Evolutionary conservation across 2,888 invertebrate species (phyloP), one percentile per base, ranked within the genome.

Genomic region (Idaea straminata): DNA sequence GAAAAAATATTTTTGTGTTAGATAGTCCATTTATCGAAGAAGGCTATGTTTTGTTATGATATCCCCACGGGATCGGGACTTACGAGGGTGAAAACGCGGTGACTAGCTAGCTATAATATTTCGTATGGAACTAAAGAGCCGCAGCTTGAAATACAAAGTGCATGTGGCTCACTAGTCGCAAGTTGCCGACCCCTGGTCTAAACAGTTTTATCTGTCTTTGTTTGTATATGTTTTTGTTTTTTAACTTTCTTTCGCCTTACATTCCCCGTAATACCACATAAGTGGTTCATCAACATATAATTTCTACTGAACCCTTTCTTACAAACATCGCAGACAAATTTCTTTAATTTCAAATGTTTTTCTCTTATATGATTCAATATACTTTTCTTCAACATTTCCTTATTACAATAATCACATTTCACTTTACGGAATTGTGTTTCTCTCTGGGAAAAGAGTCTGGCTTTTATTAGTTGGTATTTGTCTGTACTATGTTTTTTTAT

Each of bases 301-400:
- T 84, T 84, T 0, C 90, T 75, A 2, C 74, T 81, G 35, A 87
- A 90, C 0, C 68, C 66, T 3, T 69, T 63, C 0, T 77, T 76
- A 36, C 90, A 90, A 0, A 66, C 68, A 0, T 74, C 66, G 64
- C 90, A 90, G 1, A 77, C 74, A 69, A 85, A 89, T 35, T 77
- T 81, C n/a, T 78, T 75, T 5, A 87, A n/a, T 15, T 83, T 82
- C 16, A 86, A 74, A 75, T 91, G 90, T 0, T 78, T 69, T 61
- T 91, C 90, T 15, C 84, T 72, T 1, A 91, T 90, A 63, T 91
- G 91, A 0, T 77, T 70, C 3, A 76, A 68, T 0, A 90, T 69
- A 70, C 90, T 90, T 35, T 91, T 91, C 63, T 91, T 91, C 5
- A 88, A 25, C 90, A 91, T 89, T 62, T 86, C 85, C 47, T 88